Base-by-base conservation (phyloP, 2,888 invertebrate genomes). In the Nemapogon koenigi region DNA sequence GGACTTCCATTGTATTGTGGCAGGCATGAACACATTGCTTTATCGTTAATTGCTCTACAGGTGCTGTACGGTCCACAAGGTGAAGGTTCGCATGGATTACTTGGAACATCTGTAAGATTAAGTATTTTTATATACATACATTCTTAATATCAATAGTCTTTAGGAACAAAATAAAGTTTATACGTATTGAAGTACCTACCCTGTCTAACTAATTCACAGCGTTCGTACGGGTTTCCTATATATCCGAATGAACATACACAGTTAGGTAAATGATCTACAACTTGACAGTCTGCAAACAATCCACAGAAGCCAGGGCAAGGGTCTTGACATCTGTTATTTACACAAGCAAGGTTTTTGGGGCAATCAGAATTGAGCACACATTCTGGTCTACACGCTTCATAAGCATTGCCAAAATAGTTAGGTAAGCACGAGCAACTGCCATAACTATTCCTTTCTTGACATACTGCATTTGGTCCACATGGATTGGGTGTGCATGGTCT, bases 251-350 rank as follows among this genome's bases (percentile, higher is more conserved):
- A 63, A 51, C 91, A 91, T 30, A 81, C 81, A 57, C 94, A 94
- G 46, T 85, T 84, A 6, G 92, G 89, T 46, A 86, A 73, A 53
- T 91, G 91, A 48, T 88, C 86, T 13, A 89, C 81, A 19, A 88
- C 87, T 66, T 86, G 83, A 53, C 92, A 93, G 49, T 83, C 70
- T 11, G 90, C 86, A 57, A 87, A 88, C 36, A 80, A 75, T 36
- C 91, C 93, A 55, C 93, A 93, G 37, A 87, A 83, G 36, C 90
- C 91, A 41, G 85, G 83, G 50, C 91, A 89, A 31, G 89, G 88
- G 54, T 89, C 83, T 53, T 81, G 75, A 55, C 89, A 89, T 59
- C 84, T 86, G 37, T 84, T 84, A 46, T 81, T 81, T 16, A 87
- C 76, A 54, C 89, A 89, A 4, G 87, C 84, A 46, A 81, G 76